Evolutionary conservation across 1,140 invertebrate species (phyloP), one percentile per base, ranked within the genome.

Genomic region (Onthophagus taurus): DNA sequence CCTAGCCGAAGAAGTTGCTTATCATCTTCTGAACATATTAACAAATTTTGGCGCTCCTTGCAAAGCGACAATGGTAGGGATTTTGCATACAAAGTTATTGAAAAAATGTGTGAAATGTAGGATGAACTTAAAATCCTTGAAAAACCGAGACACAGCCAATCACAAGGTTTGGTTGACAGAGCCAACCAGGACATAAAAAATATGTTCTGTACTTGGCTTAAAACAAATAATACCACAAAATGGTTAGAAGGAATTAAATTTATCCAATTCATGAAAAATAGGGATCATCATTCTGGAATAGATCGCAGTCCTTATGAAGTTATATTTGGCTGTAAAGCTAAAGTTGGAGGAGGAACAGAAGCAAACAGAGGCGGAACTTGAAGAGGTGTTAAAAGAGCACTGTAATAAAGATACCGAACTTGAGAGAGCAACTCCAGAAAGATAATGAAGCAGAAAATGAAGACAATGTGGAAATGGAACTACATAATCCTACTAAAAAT

Each of bases 41-140:
- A 33, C 31, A 9, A 38, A 24, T 33, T 51, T 60, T 46, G 61
- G 56, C 35, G 59, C 54, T n/a, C 57, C 55, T 17, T 18, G 6
- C 56, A 62, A 48, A 52, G 48, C 4, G 53, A 66, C 31, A 65
- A 65, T 51, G 53, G 55, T 5, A 12, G 51, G 14, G 44, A 53
- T 23, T 56, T 54, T 34, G 31, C 33, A 9, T 48, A 50, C 23
- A 20, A 20, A 23, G 30, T 47, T n/a, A 35, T 42, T 4, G 8
- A 19, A 17, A 31, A 48, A 48, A 13, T 18, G 31, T 38, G 23
- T 20, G 17, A 7, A 18, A 50, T 43, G 44, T 47, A 45, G 33
- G 13, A 19, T 6, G 35, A 36, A 29, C 19, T 46, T 14, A 49
- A 49, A 42, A 46, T 49, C n/a, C 31, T 49, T 26, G 24, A 26